Percentiles rank a stretch among this genome's conserved stretches.
Evolutionary conservation across 2,113 vertebrate species (phyloP).

Genomic region (Scatophagus argus): DNA sequence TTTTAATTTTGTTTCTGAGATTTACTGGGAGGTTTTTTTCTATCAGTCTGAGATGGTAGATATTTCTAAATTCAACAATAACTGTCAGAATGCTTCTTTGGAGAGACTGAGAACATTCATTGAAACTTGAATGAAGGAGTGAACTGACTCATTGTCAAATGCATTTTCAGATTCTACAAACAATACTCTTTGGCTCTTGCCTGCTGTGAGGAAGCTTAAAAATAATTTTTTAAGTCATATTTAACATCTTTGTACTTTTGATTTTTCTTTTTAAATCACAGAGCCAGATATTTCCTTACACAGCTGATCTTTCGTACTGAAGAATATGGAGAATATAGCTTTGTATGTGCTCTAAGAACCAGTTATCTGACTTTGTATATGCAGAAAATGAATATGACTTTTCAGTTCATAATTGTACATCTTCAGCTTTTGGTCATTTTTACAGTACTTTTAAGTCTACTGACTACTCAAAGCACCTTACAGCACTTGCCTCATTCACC

Average conservation of each 20-base stretch:
- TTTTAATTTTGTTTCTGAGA: too few relatives aligned
- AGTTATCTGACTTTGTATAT: neutral
- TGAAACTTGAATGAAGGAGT: neutral
- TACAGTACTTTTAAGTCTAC: too few relatives aligned
- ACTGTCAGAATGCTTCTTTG: neutral
- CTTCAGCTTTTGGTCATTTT: too few relatives aligned
- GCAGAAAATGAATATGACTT: neutral
- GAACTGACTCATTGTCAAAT: neutral
- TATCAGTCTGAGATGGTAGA: too few relatives aligned
- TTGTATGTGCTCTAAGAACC: neutral
- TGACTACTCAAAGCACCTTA: too few relatives aligned
- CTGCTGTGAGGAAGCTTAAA: neutral
- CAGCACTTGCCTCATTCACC: too few relatives aligned
- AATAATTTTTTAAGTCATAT: neutral
- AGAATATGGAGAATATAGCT: neutral
- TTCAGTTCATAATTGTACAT: neutral
- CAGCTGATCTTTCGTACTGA: neutral
- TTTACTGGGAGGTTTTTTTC: too few relatives aligned
- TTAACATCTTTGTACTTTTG: neutral
- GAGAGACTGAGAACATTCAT: neutral
- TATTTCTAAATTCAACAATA: too few relatives aligned
- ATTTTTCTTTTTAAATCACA: constrained; percentile 18
- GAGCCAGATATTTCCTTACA: neutral
- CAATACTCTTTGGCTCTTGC: neutral
- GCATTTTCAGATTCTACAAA: neutral